Base-by-base conservation (phyloP, 2,888 invertebrate species). In the Eilema depressum region DNA sequence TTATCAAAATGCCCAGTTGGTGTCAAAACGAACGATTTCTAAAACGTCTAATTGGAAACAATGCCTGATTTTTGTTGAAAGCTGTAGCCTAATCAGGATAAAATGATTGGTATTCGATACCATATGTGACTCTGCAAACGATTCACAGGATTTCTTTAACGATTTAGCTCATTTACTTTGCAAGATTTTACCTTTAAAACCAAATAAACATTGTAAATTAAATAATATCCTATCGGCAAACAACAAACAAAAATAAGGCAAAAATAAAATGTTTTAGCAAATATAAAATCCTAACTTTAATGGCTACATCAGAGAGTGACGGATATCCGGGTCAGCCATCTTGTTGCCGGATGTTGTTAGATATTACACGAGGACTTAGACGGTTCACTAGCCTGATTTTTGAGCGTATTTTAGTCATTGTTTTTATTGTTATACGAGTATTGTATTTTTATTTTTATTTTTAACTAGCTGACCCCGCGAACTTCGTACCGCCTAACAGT, bases 311-410 rank as follows among this genome's bases (percentile, higher is more conserved):
- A 80, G 77, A 81, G 82, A 83, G 82, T 80, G 75, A 79, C 85
- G 88, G 89, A 91, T 83, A 82, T 91, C 91, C 91, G 89, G 85
- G 68, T 69, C 84, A 75, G 90, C 90, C 89, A 90, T 91, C 89
- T 90, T 90, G 85, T 67, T 81, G 75, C 87, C 88, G 91, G 90
- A 91, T 83, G 88, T 85, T 77, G 76, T 79, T 82, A 82, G 85
- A 84, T 87, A 85, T 86, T 86, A 87, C 80, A 79, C 73, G 75
- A 72, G 64, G 76, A 41, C 74, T 78, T 77, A 77, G 83, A 81
- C 79, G 74, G 73, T 66, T 72, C 68, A 65, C 64, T 61, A 57
- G 71, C 64, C 57, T 76, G 69, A 72, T 81, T 76, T 71, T 80
- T 75, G 64, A 63, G 69, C 63, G 78, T 77, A 68, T 66, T 70